Evolutionary conservation across 2,797 vertebrate species (phyloP).

Genomic region (Liasis olivaceus): DNA sequence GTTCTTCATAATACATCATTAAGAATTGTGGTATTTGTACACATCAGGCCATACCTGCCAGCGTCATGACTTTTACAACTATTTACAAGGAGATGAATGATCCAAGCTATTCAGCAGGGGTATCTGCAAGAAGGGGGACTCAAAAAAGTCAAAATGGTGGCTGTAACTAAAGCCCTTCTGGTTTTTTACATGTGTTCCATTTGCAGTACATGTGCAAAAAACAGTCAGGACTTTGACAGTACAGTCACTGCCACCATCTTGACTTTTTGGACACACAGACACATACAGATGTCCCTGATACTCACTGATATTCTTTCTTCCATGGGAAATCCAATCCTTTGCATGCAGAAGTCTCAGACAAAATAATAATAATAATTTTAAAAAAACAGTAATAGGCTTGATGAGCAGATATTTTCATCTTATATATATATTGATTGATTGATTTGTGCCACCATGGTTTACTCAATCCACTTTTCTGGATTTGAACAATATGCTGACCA

Average conservation of each 20-base stretch:
- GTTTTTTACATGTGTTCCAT: neutral
- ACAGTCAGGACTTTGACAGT: neutral
- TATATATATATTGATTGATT: neutral
- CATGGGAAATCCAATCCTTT: neutral
- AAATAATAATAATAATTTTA: too few species aligned
- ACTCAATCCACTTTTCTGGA: neutral
- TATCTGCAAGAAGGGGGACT: neutral
- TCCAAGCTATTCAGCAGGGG: neutral
- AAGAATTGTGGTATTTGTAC: neutral
- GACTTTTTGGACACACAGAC: neutral
- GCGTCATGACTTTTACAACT: neutral
- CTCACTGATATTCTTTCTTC: neutral
- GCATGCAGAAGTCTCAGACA: neutral
- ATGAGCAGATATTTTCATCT: neutral
- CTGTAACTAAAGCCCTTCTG: neutral
- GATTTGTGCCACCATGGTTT: neutral
- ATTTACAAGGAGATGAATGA: neutral
- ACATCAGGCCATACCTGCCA: neutral
- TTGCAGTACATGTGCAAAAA: neutral
- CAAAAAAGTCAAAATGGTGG: neutral
- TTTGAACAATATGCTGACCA: neutral
- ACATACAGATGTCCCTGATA: neutral
- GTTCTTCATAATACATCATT: neutral
- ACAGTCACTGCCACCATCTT: neutral
- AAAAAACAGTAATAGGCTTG: neutral